Evolutionary conservation across 2,888 invertebrate species (phyloP).

Genomic region (Protula sp.): DNA sequence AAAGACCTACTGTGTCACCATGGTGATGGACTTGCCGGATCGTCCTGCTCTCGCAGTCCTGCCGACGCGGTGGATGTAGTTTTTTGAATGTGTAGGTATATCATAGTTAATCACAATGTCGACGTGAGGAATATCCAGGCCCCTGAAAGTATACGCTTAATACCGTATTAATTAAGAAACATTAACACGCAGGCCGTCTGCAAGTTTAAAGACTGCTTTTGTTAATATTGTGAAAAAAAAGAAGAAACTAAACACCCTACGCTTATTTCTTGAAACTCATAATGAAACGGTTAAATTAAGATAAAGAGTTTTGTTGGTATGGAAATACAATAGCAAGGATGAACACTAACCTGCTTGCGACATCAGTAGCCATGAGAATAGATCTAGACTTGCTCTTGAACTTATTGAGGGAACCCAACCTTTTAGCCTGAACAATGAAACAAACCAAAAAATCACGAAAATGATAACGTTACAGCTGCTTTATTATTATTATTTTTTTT

Average conservation of each 20-base stretch:
- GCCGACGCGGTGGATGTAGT: constrained; percentile 97
- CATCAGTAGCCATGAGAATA: constrained; percentile 95
- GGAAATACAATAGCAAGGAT: too few relatives aligned
- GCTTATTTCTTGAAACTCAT: too few relatives aligned
- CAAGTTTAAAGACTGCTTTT: too few relatives aligned
- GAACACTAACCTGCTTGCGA: constrained; percentile 90
- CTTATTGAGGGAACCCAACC: constrained; percentile 90
- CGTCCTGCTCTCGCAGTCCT: constrained; percentile 90
- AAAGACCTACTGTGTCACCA: constrained; percentile 87
- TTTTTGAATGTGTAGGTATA: constrained; percentile 96
- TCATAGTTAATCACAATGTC: constrained; percentile 97
- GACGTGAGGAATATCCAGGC: constrained; percentile 96
- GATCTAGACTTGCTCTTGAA: constrained; percentile 91
- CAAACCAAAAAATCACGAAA: too few relatives aligned
- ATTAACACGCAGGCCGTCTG: too few relatives aligned
- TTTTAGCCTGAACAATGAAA: constrained; percentile 65
- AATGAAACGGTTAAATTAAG: too few relatives aligned
- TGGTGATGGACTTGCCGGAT: constrained; percentile 88
- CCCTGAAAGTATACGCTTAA: constrained; percentile 67
- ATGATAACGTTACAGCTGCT: too few relatives aligned
- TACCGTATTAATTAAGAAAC: too few relatives aligned
- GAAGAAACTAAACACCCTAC: too few relatives aligned
- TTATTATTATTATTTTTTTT: too few relatives aligned
- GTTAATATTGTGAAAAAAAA: too few relatives aligned
- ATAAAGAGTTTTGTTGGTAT: too few relatives aligned